A percentile compares a stretch with the other conserved stretches of the same genome.
Evolutionary conservation across 2,113 vertebrate species (phyloP).

Genomic region (Hippolais icterina): DNA sequence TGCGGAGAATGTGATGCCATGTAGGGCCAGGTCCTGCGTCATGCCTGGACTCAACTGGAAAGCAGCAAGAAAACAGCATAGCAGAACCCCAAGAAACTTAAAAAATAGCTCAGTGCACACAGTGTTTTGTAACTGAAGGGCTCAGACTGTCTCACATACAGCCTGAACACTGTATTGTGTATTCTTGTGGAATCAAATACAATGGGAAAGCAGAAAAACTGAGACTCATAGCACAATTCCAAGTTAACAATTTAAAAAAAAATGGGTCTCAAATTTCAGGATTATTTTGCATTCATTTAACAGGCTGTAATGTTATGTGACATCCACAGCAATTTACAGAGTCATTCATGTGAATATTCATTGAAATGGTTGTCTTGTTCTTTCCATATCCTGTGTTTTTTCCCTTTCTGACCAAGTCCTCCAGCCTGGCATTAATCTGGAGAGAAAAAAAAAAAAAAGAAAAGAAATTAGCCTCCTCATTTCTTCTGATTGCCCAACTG

Average conservation of each 20-base stretch:
- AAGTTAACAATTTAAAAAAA: neutral
- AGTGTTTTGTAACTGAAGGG: neutral
- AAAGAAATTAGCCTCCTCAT: accelerated
- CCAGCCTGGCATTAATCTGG: neutral
- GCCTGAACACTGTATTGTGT: neutral
- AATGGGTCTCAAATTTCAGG: neutral
- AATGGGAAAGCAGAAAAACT: neutral
- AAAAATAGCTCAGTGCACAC: neutral
- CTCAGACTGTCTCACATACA: neutral
- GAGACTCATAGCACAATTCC: neutral
- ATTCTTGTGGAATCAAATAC: neutral
- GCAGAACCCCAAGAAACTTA: neutral
- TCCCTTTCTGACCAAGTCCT: neutral
- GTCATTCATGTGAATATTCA: neutral
- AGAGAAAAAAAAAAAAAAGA: neutral
- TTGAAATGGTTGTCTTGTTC: neutral
- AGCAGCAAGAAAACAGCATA: neutral
- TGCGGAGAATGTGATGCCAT: neutral
- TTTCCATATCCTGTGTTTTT: neutral
- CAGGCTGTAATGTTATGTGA: neutral
- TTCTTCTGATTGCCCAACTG: neutral
- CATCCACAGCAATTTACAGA: neutral
- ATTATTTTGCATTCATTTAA: neutral
- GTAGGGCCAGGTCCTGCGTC: neutral
- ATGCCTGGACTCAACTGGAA: neutral